These are phyloP conservation scores for Pimephales promelas DNA, from an alignment of 2,113 vertebrate species.

Conservation along the genomic window DNA sequence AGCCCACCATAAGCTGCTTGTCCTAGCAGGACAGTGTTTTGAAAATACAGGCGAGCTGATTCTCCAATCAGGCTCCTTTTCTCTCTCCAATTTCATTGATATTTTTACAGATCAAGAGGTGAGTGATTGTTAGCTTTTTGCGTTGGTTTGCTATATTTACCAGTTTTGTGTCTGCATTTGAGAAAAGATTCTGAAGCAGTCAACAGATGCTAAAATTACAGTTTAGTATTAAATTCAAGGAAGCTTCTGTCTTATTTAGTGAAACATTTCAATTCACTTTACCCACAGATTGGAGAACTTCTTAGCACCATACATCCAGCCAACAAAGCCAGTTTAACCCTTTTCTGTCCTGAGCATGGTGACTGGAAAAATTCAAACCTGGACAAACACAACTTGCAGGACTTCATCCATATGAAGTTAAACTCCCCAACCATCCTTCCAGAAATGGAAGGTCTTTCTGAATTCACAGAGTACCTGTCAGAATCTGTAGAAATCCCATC, in stretches of 20 bases:
- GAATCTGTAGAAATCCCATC: slow-evolving; percentile 98
- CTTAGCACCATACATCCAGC: slow-evolving; percentile 93
- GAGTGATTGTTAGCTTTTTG: slow-evolving; percentile 44
- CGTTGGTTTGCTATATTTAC: slow-evolving; percentile 19
- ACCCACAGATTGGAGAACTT: slow-evolving; percentile 89
- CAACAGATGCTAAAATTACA: background rate
- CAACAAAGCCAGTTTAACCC: slow-evolving; percentile 93
- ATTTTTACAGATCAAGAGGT: slow-evolving; percentile 99
- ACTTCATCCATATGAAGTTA: slow-evolving; percentile 96
- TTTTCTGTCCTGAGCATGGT: slow-evolving; percentile 93
- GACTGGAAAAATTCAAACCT: slow-evolving; percentile 97
- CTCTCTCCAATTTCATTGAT: slow-evolving; percentile 96
- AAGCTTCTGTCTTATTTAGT: background rate
- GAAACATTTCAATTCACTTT: slow-evolving; percentile 24
- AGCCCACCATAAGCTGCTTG: slow-evolving; percentile 91
- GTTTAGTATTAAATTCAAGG: background rate
- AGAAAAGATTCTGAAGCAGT: background rate
- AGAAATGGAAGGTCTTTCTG: slow-evolving; percentile 96
- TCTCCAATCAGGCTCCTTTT: slow-evolving; percentile 94
- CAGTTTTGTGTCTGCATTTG: background rate
- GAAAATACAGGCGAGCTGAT: slow-evolving; percentile 96
- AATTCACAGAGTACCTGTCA: slow-evolving; percentile 95
- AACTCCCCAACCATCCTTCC: slow-evolving; percentile 90
- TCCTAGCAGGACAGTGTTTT: slow-evolving; percentile 92
- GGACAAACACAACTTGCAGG: slow-evolving; percentile 96